Evolutionary conservation across 2,113 vertebrate species (phyloP).

Genomic region (Hippolais icterina): DNA sequence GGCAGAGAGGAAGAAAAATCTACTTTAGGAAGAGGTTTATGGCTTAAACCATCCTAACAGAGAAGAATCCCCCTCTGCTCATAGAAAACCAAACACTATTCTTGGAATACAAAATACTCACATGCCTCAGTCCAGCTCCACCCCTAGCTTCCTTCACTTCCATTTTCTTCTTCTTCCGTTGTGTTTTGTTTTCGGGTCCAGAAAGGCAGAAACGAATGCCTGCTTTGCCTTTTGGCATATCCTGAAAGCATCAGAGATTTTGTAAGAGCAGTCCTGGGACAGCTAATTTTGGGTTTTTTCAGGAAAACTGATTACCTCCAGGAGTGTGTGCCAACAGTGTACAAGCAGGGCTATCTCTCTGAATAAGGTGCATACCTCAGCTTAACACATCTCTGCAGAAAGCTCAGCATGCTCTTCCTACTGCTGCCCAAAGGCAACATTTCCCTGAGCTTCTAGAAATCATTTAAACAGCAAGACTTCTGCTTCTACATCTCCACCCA

Average conservation of each 20-base stretch:
- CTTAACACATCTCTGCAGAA: background rate
- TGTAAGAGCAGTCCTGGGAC: background rate
- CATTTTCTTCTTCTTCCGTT: conserved; percentile 24
- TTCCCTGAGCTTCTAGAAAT: background rate
- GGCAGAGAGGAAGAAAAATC: background rate
- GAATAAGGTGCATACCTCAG: background rate
- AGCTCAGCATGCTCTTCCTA: background rate
- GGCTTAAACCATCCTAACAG: background rate
- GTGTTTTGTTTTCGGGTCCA: background rate
- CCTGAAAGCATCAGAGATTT: conserved; percentile 30
- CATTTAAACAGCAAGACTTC: background rate
- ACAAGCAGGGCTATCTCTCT: background rate
- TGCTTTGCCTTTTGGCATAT: conserved; percentile 27
- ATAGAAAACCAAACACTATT: background rate
- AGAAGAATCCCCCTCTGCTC: background rate
- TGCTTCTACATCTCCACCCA: background rate
- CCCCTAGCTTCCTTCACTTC: conserved; percentile 21
- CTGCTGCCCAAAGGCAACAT: background rate
- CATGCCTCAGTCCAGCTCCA: background rate
- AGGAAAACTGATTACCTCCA: background rate
- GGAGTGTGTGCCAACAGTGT: background rate
- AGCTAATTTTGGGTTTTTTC: background rate
- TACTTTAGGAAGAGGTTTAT: too few relatives aligned
- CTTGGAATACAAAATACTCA: conserved; percentile 37
- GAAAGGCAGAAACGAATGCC: conserved; percentile 15